These are phyloP conservation scores for Ardeotis arabs DNA, from an alignment of 2,113 vertebrate species.

Conservation along the genomic window DNA sequence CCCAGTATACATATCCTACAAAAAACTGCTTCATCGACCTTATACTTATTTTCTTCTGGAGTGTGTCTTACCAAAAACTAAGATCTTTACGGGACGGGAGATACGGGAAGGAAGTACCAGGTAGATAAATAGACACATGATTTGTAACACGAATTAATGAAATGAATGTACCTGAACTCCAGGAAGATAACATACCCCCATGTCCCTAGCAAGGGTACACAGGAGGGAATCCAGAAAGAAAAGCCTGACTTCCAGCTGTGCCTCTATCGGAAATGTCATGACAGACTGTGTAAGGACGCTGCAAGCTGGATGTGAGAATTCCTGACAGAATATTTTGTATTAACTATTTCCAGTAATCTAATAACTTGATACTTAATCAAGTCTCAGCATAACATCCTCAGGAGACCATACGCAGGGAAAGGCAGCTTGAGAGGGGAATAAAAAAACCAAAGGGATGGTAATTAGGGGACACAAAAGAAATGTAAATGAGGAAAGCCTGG, in stretches of 20 bases:
- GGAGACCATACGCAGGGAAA: not conserved
- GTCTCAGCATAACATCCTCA: not conserved
- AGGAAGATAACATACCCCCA: not conserved
- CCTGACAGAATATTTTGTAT: not conserved
- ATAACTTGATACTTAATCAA: no score
- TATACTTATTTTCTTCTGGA: not conserved
- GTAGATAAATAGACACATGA: not conserved
- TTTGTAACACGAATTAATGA: not conserved
- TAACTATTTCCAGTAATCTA: not conserved
- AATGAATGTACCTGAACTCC: not conserved
- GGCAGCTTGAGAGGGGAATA: not conserved
- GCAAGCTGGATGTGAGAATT: not conserved
- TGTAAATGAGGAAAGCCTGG: not conserved
- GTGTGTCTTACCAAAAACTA: not conserved
- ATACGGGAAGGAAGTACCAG: not conserved
- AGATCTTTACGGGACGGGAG: not conserved
- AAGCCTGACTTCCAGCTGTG: not conserved
- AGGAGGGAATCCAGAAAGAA: not conserved
- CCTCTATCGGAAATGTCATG: no score
- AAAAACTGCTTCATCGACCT: not conserved
- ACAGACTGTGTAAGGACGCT: not conserved
- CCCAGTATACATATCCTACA: not conserved
- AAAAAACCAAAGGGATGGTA: conserved; percentile 8
- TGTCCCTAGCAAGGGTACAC: not conserved
- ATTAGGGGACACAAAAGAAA: conserved; percentile 4